Base-by-base conservation (phyloP, 2,113 vertebrate genomes). In the Orthonyx spaldingii region DNA sequence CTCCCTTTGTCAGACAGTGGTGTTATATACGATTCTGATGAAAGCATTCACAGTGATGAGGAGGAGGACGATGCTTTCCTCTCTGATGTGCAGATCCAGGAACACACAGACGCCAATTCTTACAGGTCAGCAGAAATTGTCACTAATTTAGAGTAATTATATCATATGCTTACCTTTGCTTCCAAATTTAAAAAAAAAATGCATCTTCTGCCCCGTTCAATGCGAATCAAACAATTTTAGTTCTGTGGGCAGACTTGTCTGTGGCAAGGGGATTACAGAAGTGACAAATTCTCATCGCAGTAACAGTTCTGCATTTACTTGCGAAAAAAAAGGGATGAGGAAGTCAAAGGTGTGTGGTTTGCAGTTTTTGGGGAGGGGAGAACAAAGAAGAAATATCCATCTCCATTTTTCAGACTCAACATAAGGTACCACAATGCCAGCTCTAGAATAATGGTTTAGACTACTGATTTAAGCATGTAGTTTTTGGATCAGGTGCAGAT, bases 1-100 rank as follows among this genome's bases (percentile, higher is more conserved):
- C 98, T 99, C 70, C 99, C 99, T 66, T 97, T 99, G 23, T 99
- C 99, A 66, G 99, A 99, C 94, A 99, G 99, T 30, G 99, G 98
- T 6, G 98, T 99, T 71, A 98, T 99, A 81, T 99, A 98, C 11
- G 99, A 99, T 96, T 99, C 99, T 9, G 99, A 99, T 78, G 99
- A 99, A 96, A 99, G 99, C 72, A 98, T 98, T 56, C 98, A 98
- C n/a, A 99, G 99, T 74, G 99, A 99, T 16, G 98, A 99, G 24
- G 99, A 99, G 10, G 98, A 98, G 3, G 99, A 99, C 1, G 99
- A 99, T 11, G 98, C 98, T 88, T 99, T 99, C 96, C 98, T 99
- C 66, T 99, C 99, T 44, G 99, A 99, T 84, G 98, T 97, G 32
- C 99, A 99, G 97, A 99, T 99, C 68, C 99, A 98, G 9, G 99